These are phyloP conservation scores for Tamandua tetradactyla DNA, from an alignment of 2,797 vertebrate genomes.

Conservation along the genomic window DNA sequence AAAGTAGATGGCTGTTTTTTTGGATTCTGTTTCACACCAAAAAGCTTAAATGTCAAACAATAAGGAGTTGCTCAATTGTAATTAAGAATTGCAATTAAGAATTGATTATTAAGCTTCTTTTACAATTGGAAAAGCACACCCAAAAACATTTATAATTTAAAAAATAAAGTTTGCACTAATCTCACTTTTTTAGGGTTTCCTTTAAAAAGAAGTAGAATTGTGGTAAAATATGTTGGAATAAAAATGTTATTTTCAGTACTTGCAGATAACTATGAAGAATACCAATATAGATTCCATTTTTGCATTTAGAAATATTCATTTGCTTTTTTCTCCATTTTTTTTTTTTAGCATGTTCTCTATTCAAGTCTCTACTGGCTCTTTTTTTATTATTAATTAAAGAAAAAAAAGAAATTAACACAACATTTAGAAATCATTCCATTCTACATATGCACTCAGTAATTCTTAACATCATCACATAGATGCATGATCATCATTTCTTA, in stretches of 20 bases:
- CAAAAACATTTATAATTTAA: neutral
- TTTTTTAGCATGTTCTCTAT: too few species aligned
- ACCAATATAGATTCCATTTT: constrained; percentile 39
- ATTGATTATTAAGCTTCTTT: constrained; percentile 36
- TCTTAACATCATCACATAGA: too few species aligned
- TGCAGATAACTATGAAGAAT: constrained; percentile 26
- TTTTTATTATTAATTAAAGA: too few species aligned
- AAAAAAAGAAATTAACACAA: too few species aligned
- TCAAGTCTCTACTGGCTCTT: too few species aligned
- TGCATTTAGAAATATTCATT: neutral
- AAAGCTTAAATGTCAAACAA: constrained; percentile 30
- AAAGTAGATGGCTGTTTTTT: constrained; percentile 38
- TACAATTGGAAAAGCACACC: constrained; percentile 12
- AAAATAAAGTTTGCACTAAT: neutral
- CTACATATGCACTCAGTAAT: too few species aligned
- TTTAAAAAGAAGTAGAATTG: neutral
- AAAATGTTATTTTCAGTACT: constrained; percentile 13
- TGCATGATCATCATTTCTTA: too few species aligned
- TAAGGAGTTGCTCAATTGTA: constrained; percentile 16
- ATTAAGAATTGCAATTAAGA: constrained; percentile 50
- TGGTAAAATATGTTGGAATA: constrained; percentile 22
- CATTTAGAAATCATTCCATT: too few species aligned
- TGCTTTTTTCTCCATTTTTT: constrained; percentile 56
- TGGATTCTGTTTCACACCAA: constrained; percentile 35
- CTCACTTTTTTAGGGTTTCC: neutral